Percentiles rank a stretch among this genome's conserved stretches.
Evolutionary conservation across 2,113 vertebrate species (phyloP).

Genomic region (Dromiciops gliroides): DNA sequence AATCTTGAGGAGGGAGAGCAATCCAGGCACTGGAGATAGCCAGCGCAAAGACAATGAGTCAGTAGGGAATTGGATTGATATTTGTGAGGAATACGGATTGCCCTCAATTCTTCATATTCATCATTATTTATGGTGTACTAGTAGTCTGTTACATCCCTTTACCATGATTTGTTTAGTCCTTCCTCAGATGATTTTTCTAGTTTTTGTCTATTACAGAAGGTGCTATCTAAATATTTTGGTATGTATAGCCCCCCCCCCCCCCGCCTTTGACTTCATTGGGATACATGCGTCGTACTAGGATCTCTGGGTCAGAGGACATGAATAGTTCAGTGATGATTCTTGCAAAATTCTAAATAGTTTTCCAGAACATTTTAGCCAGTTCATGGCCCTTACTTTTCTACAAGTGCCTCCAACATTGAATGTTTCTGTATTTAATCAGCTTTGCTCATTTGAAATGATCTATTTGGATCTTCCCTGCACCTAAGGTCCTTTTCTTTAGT

Average conservation of each 20-base stretch:
- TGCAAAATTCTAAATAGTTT: not conserved
- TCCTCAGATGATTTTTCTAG: not conserved
- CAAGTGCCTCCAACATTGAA: not conserved
- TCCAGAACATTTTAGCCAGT: not conserved
- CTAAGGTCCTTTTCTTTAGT: not conserved
- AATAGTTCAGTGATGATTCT: not conserved
- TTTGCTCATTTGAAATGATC: not conserved
- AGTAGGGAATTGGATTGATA: not conserved
- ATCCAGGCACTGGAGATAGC: too few species aligned
- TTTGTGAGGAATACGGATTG: not conserved
- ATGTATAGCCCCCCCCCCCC: not conserved
- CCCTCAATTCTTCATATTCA: not conserved
- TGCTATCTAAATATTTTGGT: not conserved
- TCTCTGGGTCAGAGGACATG: not conserved
- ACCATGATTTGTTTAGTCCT: not conserved
- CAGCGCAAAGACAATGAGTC: not conserved
- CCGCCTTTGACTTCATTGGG: not conserved
- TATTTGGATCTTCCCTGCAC: not conserved
- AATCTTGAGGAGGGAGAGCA: not conserved
- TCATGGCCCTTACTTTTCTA: not conserved
- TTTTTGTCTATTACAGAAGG: not conserved
- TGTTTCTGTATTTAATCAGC: not conserved
- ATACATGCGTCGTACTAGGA: not conserved
- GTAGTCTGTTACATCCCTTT: not conserved
- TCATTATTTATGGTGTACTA: not conserved